Evolutionary conservation across 2,797 vertebrate genomes (phyloP).

Genomic region (Octomys mimax): DNA sequence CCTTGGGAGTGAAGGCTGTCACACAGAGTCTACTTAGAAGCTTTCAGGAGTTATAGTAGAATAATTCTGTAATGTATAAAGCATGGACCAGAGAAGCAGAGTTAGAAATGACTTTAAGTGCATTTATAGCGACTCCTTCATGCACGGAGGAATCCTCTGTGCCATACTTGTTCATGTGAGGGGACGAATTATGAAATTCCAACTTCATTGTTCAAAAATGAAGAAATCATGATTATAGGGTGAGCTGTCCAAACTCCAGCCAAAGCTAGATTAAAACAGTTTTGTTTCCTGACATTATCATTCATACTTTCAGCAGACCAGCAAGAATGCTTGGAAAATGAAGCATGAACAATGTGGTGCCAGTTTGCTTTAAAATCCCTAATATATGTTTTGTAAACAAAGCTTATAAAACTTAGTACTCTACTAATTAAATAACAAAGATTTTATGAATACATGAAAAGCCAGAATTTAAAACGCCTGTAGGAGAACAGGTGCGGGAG

Average conservation of each 20-base stretch:
- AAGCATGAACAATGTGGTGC: slow-evolving; percentile 63
- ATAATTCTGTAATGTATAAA: slow-evolving; percentile 1
- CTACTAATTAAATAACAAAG: slow-evolving; percentile 80
- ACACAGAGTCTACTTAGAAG: neutral
- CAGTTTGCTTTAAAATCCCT: slow-evolving; percentile 79
- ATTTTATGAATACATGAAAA: slow-evolving; percentile 55
- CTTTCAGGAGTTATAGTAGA: neutral
- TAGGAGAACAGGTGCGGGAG: slow-evolving; percentile 65
- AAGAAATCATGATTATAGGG: slow-evolving; percentile 61
- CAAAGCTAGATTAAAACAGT: slow-evolving; percentile 44
- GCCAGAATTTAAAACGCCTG: slow-evolving; percentile 77
- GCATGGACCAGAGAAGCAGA: slow-evolving; percentile 8
- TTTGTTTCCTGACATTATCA: slow-evolving; percentile 68
- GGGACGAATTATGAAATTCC: slow-evolving; percentile 39
- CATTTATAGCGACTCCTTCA: neutral
- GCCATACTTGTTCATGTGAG: slow-evolving; percentile 6
- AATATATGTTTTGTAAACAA: slow-evolving; percentile 79
- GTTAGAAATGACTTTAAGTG: slow-evolving; percentile 11
- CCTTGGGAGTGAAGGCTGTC: neutral
- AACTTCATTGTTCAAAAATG: slow-evolving; percentile 61
- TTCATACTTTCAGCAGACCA: slow-evolving; percentile 69
- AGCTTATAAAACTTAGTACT: slow-evolving; percentile 74
- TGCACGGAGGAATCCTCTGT: neutral
- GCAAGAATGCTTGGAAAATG: slow-evolving; percentile 53
- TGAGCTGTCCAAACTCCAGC: slow-evolving; percentile 62